Conservation (phyloP, 2,113 vertebrate species). For the Phocoena sinus region DNA sequence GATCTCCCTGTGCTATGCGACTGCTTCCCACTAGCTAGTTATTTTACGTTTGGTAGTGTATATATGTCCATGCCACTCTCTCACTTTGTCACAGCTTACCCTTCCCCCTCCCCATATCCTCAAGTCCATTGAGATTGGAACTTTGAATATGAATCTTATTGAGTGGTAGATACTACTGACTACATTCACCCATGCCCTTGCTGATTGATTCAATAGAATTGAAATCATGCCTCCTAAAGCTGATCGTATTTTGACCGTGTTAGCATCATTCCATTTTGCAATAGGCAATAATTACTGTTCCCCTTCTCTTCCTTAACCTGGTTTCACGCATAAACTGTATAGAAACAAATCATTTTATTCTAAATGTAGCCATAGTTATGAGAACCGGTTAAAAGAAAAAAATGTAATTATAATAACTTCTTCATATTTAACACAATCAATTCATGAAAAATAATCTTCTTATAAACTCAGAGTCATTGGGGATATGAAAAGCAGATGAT, state of each 20-base stretch:
- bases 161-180: not conserved
- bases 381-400: not conserved
- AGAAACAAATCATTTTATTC: not conserved
- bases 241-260: not conserved
- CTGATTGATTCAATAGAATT: not conserved
- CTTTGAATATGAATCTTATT: not conserved
- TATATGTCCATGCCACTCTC: too few relatives aligned
- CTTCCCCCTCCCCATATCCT: too few relatives aligned
- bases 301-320: not conserved
- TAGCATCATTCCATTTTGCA: not conserved
- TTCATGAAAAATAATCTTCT: slow-evolving; percentile 54
- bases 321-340: not conserved
- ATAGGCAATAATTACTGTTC: not conserved
- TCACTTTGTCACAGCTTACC: too few relatives aligned
- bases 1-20: too few relatives aligned
- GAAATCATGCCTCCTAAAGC: not conserved
- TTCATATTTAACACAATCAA: slow-evolving; percentile 8
- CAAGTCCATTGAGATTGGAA: not conserved
- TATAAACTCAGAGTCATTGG: slow-evolving; percentile 39
- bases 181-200: not conserved
- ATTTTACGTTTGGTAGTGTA: too few relatives aligned
- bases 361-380: not conserved
- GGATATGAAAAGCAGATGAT: slow-evolving; percentile 47
- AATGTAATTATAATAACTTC: not conserved
- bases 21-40: too few relatives aligned